Evolutionary conservation across 2,888 invertebrate species (phyloP).

Genomic region (Platycheirus albimanus): DNA sequence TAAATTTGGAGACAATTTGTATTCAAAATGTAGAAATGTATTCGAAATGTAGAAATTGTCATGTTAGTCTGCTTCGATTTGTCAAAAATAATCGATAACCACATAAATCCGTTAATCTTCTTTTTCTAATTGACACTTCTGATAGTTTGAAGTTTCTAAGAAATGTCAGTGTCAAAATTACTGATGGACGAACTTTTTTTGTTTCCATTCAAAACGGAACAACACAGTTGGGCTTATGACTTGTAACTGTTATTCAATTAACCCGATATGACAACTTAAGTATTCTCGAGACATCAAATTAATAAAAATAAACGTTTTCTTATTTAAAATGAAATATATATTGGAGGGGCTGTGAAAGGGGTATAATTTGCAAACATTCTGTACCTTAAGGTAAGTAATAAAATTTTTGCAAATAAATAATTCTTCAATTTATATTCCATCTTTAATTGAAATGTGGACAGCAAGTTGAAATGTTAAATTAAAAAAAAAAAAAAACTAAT

Average conservation of each 20-base stretch:
- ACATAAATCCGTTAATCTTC: not conserved
- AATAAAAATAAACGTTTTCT: constrained; percentile 34
- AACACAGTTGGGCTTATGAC: not conserved
- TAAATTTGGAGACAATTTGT: constrained; percentile 68
- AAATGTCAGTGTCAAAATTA: not conserved
- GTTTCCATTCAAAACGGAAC: too few species aligned
- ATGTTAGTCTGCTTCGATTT: constrained; percentile 35
- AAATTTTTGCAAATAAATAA: constrained; percentile 49
- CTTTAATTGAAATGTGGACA: constrained; percentile 61
- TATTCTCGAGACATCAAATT: constrained; percentile 29
- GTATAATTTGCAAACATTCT: not conserved
- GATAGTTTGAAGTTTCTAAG: not conserved
- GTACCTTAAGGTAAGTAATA: constrained; percentile 43
- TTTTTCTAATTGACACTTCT: not conserved
- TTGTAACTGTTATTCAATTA: not conserved
- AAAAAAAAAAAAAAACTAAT: too few species aligned
- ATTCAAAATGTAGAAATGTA: constrained; percentile 11
- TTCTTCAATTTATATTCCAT: constrained; percentile 66
- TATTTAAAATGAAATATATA: not conserved
- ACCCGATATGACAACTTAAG: constrained; percentile 28
- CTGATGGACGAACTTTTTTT: too few species aligned
- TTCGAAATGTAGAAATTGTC: constrained; percentile 43
- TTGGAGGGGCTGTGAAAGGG: not conserved
- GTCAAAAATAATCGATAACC: not conserved
- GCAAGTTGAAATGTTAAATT: constrained; percentile 55